Evolutionary conservation across 1,140 invertebrate species (phyloP).

Genomic region (Orchesella cincta): DNA sequence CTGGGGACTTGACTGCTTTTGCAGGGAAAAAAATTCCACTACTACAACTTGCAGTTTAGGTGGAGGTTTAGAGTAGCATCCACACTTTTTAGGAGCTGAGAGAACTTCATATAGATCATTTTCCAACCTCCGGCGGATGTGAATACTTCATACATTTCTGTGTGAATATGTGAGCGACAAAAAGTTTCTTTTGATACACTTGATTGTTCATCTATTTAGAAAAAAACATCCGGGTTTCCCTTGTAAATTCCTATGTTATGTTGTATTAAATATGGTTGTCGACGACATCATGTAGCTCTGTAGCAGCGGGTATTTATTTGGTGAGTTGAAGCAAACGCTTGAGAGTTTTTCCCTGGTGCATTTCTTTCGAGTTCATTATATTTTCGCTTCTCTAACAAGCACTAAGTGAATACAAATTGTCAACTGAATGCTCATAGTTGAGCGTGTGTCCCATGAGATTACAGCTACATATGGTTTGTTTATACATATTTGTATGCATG

Average conservation of each 20-base stretch:
- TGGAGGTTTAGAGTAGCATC: no score
- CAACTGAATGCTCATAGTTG: neutral
- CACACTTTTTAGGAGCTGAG: no score
- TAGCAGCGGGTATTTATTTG: no score
- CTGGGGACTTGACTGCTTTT: no score
- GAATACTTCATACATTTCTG: neutral
- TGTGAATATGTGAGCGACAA: neutral
- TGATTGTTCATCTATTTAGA: neutral
- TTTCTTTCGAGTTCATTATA: slow-evolving; percentile 17
- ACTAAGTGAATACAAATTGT: slow-evolving; percentile 16
- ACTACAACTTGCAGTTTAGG: no score
- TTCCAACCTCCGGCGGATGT: neutral
- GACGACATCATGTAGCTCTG: no score
- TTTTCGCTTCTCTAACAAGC: neutral
- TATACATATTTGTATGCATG: neutral
- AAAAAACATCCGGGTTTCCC: neutral
- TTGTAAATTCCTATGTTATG: neutral
- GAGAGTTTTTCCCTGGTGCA: neutral
- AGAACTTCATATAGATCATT: no score
- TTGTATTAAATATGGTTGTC: no score
- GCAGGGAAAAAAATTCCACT: no score
- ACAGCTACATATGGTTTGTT: neutral
- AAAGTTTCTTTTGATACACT: neutral
- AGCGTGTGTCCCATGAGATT: neutral
- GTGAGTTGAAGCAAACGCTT: neutral